Evolutionary conservation across 2,113 vertebrate genomes (phyloP), one percentile per base, ranked within the genome.

Genomic region (Entomyzon cyanotis): DNA sequence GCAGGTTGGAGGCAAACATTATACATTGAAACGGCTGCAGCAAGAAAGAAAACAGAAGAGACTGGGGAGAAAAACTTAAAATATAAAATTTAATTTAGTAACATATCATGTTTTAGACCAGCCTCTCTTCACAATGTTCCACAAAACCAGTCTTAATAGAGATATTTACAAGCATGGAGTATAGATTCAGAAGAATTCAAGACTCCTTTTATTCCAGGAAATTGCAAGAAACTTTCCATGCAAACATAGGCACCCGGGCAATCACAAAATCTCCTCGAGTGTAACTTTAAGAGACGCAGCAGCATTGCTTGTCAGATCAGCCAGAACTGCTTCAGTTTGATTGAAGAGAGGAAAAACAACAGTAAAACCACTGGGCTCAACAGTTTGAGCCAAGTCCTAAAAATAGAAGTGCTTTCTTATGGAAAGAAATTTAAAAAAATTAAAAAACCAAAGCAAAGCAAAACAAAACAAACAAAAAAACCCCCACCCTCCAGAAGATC

Each of bases 341-440:
- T 37, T 92, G 87, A 96, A 96, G 90, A 94, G 90, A 95, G 94
- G 93, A 97, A 97, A 97, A 98, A 94, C 78, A 98, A 96, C 95
- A 96, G 89, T 94, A 91, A 97, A 97, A 97, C 69, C 93, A 83
- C 95, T 65, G 59, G 62, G 74, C 94, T 98, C 93, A 96, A 92
- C 39, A 91, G 52, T 83, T 71, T 70, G n/a, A 73, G 94, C 97
- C 97, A 98, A 97, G 78, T 96, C 53, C 96, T 98, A 97, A 97
- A 97, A 98, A 98, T 97, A 98, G 96, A 70, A 84, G 85, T 78
- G 89, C 85, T 97, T 98, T 97, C 94, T 97, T 97, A 96, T 4
- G 75, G 94, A 97, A 97, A 97, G 74, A 96, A 96, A 97, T 39
- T 11, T 87, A 96, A 95, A 98, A 85, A 76, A 76, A 11, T 39